These are phyloP conservation scores for Gryllus longicercus DNA, from an alignment of 2,888 invertebrate species.

Conservation along the genomic window DNA sequence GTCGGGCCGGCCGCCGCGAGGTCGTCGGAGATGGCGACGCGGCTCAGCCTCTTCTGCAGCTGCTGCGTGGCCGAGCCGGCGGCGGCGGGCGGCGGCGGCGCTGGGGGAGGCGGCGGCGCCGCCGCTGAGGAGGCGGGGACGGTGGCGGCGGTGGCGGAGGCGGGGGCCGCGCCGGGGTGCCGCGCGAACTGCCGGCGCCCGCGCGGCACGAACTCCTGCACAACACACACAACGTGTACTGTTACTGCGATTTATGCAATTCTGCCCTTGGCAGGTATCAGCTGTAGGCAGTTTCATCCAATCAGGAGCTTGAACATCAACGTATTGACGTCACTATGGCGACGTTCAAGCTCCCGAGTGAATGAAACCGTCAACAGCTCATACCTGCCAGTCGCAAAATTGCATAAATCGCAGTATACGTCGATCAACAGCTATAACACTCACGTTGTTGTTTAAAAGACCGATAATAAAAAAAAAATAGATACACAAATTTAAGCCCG, in stretches of 20 bases:
- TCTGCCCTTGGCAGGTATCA: background rate
- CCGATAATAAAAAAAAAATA: too few species aligned
- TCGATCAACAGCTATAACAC: too few species aligned
- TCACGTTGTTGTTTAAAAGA: too few species aligned
- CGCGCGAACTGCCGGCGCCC: constrained; percentile 74
- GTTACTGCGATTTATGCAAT: background rate
- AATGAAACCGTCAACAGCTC: too few species aligned
- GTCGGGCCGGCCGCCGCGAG: too few species aligned
- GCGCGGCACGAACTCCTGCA: constrained; percentile 81
- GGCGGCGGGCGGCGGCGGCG: background rate
- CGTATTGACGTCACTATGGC: too few species aligned
- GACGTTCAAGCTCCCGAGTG: too few species aligned
- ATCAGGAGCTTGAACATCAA: too few species aligned
- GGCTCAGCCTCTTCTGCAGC: constrained; percentile 67
- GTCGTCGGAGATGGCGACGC: constrained; percentile 59
- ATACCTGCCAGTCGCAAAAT: too few species aligned
- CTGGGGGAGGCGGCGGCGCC: background rate
- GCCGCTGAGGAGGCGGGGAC: background rate
- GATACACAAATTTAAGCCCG: too few species aligned
- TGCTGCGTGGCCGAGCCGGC: constrained; percentile 40
- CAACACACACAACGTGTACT: constrained; percentile 25
- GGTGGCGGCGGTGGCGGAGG: background rate
- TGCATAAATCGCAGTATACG: too few species aligned
- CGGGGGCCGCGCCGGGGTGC: constrained; percentile 67
- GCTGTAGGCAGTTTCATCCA: too few species aligned